phyloP scores from a whole-genome alignment of 2,888 invertebrate genomes.

The Drosophila imparisetae region DNA sequence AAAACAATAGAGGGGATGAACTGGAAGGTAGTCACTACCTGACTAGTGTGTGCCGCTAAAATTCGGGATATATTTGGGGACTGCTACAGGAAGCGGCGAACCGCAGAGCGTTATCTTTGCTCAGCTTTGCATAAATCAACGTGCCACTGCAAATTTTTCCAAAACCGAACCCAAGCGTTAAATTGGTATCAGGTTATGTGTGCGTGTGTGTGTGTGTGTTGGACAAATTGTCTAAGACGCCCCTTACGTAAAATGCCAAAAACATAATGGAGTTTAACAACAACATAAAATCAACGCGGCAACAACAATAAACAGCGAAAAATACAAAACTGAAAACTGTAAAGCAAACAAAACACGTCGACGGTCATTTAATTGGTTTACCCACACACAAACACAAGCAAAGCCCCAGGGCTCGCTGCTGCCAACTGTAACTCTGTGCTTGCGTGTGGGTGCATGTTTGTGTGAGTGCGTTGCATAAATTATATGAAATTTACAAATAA shows the following conservation, averaged over 20 bases:
- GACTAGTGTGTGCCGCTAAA: slow-evolving; percentile 4
- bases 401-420: slow-evolving; percentile 29
- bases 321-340: slow-evolving; percentile 65
- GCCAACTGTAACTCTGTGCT: slow-evolving; percentile 18
- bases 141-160: slow-evolving; percentile 43
- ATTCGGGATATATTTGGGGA: slow-evolving; percentile 11
- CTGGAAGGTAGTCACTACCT: slow-evolving; percentile 17
- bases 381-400: slow-evolving; percentile 36
- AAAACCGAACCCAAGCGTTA: slow-evolving; percentile 74
- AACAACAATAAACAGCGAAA: slow-evolving; percentile 27
- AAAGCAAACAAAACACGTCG: slow-evolving; percentile 67
- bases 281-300: slow-evolving; percentile 36
- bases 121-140: slow-evolving; percentile 75
- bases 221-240: slow-evolving; percentile 66
- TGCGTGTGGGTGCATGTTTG: slow-evolving; percentile 3
- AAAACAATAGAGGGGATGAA: slow-evolving; percentile 7
- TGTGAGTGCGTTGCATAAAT: slow-evolving; percentile 62
- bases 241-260: slow-evolving; percentile 52
- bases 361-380: slow-evolving; percentile 71
- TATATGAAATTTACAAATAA: slow-evolving; percentile 70
- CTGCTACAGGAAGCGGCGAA: slow-evolving; percentile 45
- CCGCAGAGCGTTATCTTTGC: slow-evolving; percentile 68
- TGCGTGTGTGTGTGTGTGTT: slow-evolving; percentile 10
- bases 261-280: slow-evolving; percentile 65
- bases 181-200: slow-evolving; percentile 55